These are phyloP conservation scores for Drosophila lacicola DNA, from an alignment of 2,888 invertebrate species.

Conservation along the genomic window DNA sequence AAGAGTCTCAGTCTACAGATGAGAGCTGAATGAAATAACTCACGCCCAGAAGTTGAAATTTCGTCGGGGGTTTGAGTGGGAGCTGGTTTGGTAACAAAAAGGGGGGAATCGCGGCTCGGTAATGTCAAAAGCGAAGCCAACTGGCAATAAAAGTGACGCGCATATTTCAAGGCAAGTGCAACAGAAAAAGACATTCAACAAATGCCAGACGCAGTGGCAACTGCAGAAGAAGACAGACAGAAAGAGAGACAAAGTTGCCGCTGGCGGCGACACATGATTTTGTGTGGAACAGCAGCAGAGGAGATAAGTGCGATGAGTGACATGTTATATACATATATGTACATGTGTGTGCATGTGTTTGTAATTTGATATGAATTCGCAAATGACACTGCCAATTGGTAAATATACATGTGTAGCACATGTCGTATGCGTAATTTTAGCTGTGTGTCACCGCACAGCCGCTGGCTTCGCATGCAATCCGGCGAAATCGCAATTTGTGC, in stretches of 20 bases:
- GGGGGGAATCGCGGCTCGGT: neutral
- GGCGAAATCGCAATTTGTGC: constrained; percentile 43
- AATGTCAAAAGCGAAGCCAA: constrained; percentile 45
- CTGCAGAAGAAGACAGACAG: neutral
- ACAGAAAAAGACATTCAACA: constrained; percentile 74
- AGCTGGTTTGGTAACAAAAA: neutral
- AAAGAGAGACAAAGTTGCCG: constrained; percentile 24
- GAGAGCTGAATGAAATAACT: too few species aligned
- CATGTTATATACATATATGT: constrained; percentile 22
- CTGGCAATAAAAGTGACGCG: constrained; percentile 76
- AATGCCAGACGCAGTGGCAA: constrained; percentile 62
- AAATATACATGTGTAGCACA: constrained; percentile 24
- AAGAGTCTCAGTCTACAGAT: too few species aligned
- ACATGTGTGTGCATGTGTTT: constrained; percentile 7
- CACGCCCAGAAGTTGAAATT: too few species aligned
- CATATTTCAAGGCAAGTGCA: constrained; percentile 76
- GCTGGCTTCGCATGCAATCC: constrained; percentile 55
- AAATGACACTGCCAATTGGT: constrained; percentile 70
- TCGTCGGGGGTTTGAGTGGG: too few species aligned
- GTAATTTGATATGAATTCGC: constrained; percentile 74
- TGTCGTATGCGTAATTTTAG: constrained; percentile 70
- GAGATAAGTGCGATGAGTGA: constrained; percentile 63
- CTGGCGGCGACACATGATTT: constrained; percentile 48
- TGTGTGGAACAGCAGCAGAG: constrained; percentile 10
- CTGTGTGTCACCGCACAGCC: constrained; percentile 37